These are phyloP conservation scores for Hirudinaria manillensis DNA, from an alignment of 2,888 invertebrate genomes.

Conservation along the genomic window DNA sequence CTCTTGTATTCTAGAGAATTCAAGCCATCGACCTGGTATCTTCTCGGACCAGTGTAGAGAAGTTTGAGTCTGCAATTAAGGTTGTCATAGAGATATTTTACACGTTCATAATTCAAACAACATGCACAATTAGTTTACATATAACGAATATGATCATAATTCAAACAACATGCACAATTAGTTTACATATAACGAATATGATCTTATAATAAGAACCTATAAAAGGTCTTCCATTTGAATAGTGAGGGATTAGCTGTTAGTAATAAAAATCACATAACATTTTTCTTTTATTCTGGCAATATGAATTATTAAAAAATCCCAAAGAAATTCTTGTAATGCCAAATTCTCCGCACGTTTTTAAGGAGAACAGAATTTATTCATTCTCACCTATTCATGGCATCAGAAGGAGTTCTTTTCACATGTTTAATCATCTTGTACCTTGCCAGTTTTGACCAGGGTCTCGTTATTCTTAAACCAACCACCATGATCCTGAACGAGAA, in stretches of 20 bases:
- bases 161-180: neutral
- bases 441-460: slow-evolving; percentile 85
- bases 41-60: slow-evolving; percentile 73
- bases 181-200: neutral
- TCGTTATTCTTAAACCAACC: slow-evolving; percentile 73
- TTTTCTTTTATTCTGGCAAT: too few species aligned
- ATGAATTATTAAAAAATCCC: too few species aligned
- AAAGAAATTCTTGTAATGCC: too few species aligned
- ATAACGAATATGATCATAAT: neutral
- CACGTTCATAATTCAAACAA: neutral
- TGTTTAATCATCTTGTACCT: slow-evolving; percentile 93
- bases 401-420: slow-evolving; percentile 53
- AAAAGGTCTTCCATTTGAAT: too few species aligned
- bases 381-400: slow-evolving; percentile 46
- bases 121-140: neutral
- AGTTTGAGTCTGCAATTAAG: slow-evolving; percentile 68
- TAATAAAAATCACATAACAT: too few species aligned
- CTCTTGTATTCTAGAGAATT: slow-evolving; percentile 73
- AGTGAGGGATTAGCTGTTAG: too few species aligned
- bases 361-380: too few species aligned
- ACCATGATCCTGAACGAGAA: slow-evolving; percentile 44
- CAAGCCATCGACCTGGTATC: slow-evolving; percentile 78
- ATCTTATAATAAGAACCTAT: neutral
- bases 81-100: neutral
- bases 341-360: too few species aligned